Evolutionary conservation across 2,113 vertebrate species (phyloP).

Genomic region (Jaculus jaculus): DNA sequence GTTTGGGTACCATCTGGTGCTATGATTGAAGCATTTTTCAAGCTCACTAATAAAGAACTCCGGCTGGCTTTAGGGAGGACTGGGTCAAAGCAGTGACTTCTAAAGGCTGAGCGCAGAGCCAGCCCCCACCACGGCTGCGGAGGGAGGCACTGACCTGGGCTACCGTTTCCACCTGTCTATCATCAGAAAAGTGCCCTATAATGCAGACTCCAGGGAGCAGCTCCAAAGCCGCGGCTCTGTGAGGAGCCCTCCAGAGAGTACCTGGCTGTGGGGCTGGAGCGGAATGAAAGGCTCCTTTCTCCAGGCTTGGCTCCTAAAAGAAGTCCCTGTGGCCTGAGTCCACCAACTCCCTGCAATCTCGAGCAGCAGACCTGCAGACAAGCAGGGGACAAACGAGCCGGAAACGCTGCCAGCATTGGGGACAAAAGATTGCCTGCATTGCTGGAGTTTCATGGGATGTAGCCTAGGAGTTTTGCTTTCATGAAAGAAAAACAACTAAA

Average conservation of each 20-base stretch:
- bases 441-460: slow-evolving; percentile 23
- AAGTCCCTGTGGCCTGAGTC: slow-evolving; percentile 57
- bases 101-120: not conserved
- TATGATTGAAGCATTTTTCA: slow-evolving; percentile 61
- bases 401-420: slow-evolving; percentile 21
- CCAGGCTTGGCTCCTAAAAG: slow-evolving; percentile 59
- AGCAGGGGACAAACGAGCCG: slow-evolving; percentile 35
- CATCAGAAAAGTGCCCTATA: not conserved
- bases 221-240: not conserved
- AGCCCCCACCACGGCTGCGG: not conserved
- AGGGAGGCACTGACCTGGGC: not conserved
- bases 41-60: slow-evolving; percentile 65
- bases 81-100: slow-evolving; percentile 13
- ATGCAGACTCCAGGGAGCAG: not conserved
- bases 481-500: not conserved
- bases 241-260: slow-evolving; percentile 33
- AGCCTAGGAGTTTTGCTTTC: slow-evolving; percentile 68
- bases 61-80: slow-evolving; percentile 42
- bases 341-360: slow-evolving; percentile 66
- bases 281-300: slow-evolving; percentile 66
- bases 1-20: slow-evolving; percentile 68
- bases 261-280: slow-evolving; percentile 37
- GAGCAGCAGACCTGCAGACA: slow-evolving; percentile 15
- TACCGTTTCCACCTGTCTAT: not conserved
- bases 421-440: slow-evolving; percentile 60